phyloP scores from a whole-genome alignment of 2,797 vertebrate species.

The Heteromormyrus szaboi region DNA sequence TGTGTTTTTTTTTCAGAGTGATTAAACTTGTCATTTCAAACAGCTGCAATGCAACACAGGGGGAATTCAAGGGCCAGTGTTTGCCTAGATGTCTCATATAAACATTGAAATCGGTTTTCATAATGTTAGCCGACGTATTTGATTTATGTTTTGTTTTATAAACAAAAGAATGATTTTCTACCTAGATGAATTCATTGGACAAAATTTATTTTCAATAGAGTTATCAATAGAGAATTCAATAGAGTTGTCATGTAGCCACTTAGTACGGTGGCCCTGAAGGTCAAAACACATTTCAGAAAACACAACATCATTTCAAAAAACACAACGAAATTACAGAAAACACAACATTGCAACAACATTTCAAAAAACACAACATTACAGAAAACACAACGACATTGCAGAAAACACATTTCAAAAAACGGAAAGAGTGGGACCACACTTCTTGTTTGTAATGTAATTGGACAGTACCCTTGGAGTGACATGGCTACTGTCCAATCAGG shows the following conservation, averaged over 20 bases:
- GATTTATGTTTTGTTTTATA: neutral
- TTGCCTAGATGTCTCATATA: neutral
- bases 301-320: no score
- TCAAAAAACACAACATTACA: no score
- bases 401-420: no score
- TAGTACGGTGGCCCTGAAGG: neutral
- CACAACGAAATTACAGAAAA: no score
- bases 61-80: neutral
- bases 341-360: no score
- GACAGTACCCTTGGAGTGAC: no score
- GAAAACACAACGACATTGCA: no score
- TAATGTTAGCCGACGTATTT: neutral
- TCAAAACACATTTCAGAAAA: no score
- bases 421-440: no score
- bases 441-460: no score
- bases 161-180: neutral
- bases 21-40: slow-evolving; percentile 45
- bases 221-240: neutral
- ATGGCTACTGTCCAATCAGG: no score
- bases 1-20: slow-evolving; percentile 38
- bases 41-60: neutral
- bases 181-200: neutral
- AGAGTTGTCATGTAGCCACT: neutral
- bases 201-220: neutral
- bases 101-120: neutral